phyloP scores from a whole-genome alignment of 2,113 vertebrate genomes.

The Mustelus asterias region DNA sequence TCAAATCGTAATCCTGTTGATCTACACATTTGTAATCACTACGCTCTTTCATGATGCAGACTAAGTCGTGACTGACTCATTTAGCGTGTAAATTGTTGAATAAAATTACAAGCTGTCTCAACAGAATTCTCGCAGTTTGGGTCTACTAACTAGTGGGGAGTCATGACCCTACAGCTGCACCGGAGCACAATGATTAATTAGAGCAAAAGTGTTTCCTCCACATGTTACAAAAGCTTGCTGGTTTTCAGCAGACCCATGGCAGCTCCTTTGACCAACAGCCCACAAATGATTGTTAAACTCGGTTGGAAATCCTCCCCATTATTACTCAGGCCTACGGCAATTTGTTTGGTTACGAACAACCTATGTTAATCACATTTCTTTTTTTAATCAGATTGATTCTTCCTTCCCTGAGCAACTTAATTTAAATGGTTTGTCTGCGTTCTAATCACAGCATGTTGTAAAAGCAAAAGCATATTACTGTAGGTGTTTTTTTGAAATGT shows the following conservation, averaged over 20 bases:
- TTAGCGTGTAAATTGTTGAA: neutral
- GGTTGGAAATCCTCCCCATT: conserved; percentile 14
- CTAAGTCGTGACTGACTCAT: neutral
- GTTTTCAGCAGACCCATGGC: neutral
- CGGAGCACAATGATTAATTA: conserved; percentile 14
- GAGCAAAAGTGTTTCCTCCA: conserved; percentile 16
- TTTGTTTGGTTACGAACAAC: conserved; percentile 1
- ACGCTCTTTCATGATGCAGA: neutral
- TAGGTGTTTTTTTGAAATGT: neutral
- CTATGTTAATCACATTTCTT: neutral
- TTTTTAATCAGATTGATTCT: neutral
- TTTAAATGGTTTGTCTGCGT: neutral
- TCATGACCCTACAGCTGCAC: neutral
- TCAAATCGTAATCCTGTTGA: neutral
- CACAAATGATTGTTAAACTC: conserved; percentile 13
- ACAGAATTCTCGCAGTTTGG: conserved; percentile 12
- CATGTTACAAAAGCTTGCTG: neutral
- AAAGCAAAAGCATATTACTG: neutral
- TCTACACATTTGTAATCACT: neutral
- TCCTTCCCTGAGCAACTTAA: neutral
- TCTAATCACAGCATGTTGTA: neutral
- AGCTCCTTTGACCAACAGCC: conserved; percentile 15
- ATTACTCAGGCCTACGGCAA: neutral
- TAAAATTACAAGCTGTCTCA: conserved; percentile 18
- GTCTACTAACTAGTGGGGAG: neutral